A percentile compares a stretch with the other conserved stretches of the same genome.
Conservation (phyloP, 2,797 vertebrate genomes). For the Microctenopoma lineatum region DNA sequence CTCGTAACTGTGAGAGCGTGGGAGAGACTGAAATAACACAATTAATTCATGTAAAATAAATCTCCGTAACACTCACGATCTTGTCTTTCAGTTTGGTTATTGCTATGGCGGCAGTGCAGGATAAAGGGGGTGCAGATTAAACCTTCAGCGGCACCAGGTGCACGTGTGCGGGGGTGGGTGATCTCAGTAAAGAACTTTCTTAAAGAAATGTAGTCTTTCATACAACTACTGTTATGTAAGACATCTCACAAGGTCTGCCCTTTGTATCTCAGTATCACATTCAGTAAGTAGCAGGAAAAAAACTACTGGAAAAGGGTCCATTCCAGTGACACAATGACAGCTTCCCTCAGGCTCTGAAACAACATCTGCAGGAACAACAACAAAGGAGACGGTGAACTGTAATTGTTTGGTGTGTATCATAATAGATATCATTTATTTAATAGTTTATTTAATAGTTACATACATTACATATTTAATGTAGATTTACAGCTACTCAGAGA, state of each 20-base stretch:
- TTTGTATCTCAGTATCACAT: slow-evolving; percentile 34
- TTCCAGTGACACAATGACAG: slow-evolving; percentile 12
- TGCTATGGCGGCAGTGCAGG: neutral
- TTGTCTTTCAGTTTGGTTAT: slow-evolving; percentile 16
- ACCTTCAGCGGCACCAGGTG: slow-evolving; percentile 3
- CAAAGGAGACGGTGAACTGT: too few relatives aligned
- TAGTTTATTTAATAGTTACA: neutral
- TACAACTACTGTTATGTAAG: slow-evolving; percentile 50
- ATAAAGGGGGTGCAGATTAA: neutral
- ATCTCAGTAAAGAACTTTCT: slow-evolving; percentile 32
- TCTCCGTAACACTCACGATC: slow-evolving; percentile 16
- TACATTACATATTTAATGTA: slow-evolving; percentile 4
- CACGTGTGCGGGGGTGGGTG: slow-evolving; percentile 11
- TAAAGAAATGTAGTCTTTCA: slow-evolving; percentile 48
- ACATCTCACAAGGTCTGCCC: slow-evolving; percentile 37
- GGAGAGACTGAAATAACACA: slow-evolving; percentile 15
- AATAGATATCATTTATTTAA: too few relatives aligned
- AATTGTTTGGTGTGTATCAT: neutral
- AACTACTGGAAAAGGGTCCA: neutral
- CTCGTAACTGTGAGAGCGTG: slow-evolving; percentile 7
- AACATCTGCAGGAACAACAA: slow-evolving; percentile 1
- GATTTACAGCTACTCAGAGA: neutral
- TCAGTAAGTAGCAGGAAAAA: slow-evolving; percentile 25
- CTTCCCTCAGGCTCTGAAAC: neutral
- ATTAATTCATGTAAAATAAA: slow-evolving; percentile 35